Percentiles rank a stretch among this genome's conserved stretches.
These are phyloP conservation scores for Macropus fuliginosus DNA, from an alignment of 2,797 vertebrate genomes.

Conservation along the genomic window DNA sequence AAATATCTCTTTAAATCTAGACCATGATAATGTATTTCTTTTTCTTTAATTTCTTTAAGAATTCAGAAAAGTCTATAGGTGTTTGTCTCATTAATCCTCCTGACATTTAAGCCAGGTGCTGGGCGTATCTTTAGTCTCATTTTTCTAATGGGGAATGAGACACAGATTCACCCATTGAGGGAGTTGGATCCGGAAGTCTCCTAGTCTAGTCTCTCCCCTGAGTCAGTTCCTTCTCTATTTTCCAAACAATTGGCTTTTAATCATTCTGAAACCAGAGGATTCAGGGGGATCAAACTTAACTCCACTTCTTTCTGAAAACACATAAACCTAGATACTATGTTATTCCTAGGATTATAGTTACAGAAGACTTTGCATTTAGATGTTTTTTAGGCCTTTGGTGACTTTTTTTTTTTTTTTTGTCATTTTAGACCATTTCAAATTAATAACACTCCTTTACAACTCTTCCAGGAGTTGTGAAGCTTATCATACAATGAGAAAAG, in stretches of 20 bases:
- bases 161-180: not conserved
- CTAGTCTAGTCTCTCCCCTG: not conserved
- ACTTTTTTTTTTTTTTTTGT: not conserved
- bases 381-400: not conserved
- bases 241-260: not conserved
- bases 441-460: not conserved
- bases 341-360: not conserved
- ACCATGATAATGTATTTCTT: constrained; percentile 60
- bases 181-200: not conserved
- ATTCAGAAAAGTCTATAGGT: constrained; percentile 52
- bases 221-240: not conserved
- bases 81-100: constrained; percentile 71
- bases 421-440: not conserved
- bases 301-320: not conserved
- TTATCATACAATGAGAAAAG: not conserved
- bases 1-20: constrained; percentile 40
- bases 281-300: not conserved
- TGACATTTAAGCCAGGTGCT: constrained; percentile 43
- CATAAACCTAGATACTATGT: not conserved
- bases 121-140: constrained; percentile 51
- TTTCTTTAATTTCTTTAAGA: constrained; percentile 68
- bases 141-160: not conserved
- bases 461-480: not conserved
- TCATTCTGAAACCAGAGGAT: not conserved
- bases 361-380: not conserved